Percentiles rank a stretch among this genome's conserved stretches.
Conservation (phyloP, 1,140 invertebrate genomes). For the Zaprionus nigranus region DNA sequence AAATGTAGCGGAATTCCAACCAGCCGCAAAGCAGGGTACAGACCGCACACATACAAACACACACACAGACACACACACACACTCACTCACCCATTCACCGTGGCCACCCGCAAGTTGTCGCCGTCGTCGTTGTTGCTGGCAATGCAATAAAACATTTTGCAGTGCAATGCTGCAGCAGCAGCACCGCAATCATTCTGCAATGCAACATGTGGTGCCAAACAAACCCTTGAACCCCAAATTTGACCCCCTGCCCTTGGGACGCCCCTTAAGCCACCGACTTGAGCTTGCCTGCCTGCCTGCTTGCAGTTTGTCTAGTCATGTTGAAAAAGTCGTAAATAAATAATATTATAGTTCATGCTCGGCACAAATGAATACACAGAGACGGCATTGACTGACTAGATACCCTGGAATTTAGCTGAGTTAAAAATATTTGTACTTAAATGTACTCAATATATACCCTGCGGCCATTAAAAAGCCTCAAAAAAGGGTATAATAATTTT, state of each 20-base stretch:
- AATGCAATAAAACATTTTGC: slow-evolving; percentile 74
- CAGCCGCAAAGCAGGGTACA: slow-evolving; percentile 56
- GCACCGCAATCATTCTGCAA: slow-evolving; percentile 58
- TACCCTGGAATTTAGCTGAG: neutral
- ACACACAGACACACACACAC: slow-evolving; percentile 1
- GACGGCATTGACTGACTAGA: neutral
- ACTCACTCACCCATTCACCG: neutral
- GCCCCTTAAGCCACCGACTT: neutral
- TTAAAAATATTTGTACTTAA: no score
- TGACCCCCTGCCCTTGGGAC: neutral
- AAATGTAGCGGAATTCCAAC: slow-evolving; percentile 71
- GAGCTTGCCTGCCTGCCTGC: neutral
- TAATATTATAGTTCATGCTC: slow-evolving; percentile 37
- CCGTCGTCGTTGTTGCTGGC: slow-evolving; percentile 36
- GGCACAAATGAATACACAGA: neutral
- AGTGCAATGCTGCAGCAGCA: slow-evolving; percentile 32
- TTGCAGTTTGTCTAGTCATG: slow-evolving; percentile 37
- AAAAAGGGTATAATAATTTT: no score
- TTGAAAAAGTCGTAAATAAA: slow-evolving; percentile 44
- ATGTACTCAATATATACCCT: no score
- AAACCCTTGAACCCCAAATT: slow-evolving; percentile 22
- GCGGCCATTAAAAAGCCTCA: no score
- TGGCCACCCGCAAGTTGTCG: slow-evolving; percentile 3
- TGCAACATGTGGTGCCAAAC: slow-evolving; percentile 49
- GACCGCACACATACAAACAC: neutral